Percentiles rank a stretch among this genome's conserved stretches.
phyloP scores from a whole-genome alignment of 2,797 vertebrate genomes.

The Lagocephalus sceleratus region DNA sequence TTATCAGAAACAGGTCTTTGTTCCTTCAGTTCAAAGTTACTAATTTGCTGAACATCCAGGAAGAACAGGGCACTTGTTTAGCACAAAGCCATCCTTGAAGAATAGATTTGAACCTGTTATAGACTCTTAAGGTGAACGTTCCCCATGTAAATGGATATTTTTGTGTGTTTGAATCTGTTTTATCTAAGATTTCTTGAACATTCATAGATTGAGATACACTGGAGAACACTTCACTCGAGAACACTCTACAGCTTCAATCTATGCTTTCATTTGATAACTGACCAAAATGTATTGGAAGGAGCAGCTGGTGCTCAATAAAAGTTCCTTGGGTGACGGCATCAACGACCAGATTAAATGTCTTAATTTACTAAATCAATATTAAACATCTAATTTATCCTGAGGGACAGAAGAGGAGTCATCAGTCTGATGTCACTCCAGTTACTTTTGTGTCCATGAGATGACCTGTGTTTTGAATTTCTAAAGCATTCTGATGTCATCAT shows the following conservation, averaged over 20 bases:
- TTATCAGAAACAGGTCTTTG: not conserved
- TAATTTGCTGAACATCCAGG: not conserved
- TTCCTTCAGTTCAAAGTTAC: not conserved
- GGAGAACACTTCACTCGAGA: not conserved
- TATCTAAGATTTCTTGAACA: no score
- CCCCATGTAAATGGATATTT: not conserved
- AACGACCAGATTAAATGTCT: no score
- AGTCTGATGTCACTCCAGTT: not conserved
- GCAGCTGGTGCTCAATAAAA: no score
- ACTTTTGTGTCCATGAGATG: no score
- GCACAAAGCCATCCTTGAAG: not conserved
- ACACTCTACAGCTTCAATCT: not conserved
- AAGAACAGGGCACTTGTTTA: no score
- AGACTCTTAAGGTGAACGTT: not conserved
- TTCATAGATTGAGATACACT: no score
- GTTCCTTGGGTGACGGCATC: no score
- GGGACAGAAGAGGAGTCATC: no score
- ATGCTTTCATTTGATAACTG: no score
- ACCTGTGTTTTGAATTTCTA: not conserved
- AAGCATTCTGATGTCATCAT: constrained; percentile 10
- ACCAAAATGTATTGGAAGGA: no score
- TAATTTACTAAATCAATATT: no score
- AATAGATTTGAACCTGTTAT: not conserved
- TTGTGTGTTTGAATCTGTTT: not conserved
- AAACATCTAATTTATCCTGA: no score